These are phyloP conservation scores for Myxocyprinus asiaticus DNA, from an alignment of 2,113 vertebrate genomes.

Conservation along the genomic window DNA sequence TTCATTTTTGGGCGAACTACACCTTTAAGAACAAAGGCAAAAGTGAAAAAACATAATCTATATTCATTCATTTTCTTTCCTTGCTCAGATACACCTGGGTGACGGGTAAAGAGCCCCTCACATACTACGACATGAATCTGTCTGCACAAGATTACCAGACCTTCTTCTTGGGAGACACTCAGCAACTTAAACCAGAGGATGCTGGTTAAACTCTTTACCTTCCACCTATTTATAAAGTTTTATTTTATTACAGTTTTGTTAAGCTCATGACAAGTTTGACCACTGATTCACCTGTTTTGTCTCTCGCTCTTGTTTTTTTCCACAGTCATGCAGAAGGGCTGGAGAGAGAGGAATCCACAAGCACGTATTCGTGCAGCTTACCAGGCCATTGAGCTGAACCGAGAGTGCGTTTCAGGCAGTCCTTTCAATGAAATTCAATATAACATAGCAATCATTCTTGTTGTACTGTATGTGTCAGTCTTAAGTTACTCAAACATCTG, in stretches of 20 bases:
- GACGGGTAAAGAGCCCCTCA: conserved; percentile 95
- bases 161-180: conserved; percentile 95
- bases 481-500: no score
- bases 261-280: background rate
- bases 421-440: background rate
- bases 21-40: background rate
- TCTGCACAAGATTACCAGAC: conserved; percentile 98
- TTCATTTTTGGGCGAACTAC: no score
- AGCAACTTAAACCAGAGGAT: conserved; percentile 89
- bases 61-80: background rate
- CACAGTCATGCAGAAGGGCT: conserved; percentile 97
- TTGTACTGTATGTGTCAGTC: no score
- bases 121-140: conserved; percentile 98
- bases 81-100: conserved; percentile 92
- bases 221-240: background rate
- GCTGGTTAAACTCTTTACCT: conserved; percentile 75
- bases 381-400: conserved; percentile 93
- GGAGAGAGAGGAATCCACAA: conserved; percentile 95
- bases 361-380: conserved; percentile 94
- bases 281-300: background rate
- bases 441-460: background rate
- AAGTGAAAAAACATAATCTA: background rate
- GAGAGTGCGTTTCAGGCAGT: conserved; percentile 84
- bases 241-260: background rate
- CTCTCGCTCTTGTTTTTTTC: conserved; percentile 39